Percentiles rank a stretch among this genome's conserved stretches.
phyloP scores from a whole-genome alignment of 2,113 vertebrate species.

The Zosterops pallidus region DNA sequence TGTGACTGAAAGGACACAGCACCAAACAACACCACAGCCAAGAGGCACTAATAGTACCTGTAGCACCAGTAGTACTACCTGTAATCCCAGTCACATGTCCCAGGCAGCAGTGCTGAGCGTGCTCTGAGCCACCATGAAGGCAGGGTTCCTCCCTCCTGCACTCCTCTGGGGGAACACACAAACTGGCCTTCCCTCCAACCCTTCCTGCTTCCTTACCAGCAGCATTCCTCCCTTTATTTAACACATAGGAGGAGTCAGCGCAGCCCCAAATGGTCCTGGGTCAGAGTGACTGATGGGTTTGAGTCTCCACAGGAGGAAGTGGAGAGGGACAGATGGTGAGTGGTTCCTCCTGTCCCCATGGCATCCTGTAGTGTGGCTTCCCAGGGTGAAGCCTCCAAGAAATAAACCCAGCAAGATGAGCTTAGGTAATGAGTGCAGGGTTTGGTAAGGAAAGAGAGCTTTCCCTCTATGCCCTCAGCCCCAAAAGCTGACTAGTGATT shows the following conservation, averaged over 20 bases:
- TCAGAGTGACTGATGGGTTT: neutral
- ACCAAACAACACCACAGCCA: neutral
- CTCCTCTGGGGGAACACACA: neutral
- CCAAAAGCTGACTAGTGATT: neutral
- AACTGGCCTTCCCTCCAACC: neutral
- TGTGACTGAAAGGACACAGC: accelerated
- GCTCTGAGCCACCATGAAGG: neutral
- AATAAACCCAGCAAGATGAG: neutral
- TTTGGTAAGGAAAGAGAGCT: neutral
- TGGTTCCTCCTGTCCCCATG: neutral
- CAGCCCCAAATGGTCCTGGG: neutral
- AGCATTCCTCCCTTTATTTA: neutral
- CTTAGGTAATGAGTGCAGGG: neutral
- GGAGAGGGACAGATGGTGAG: neutral
- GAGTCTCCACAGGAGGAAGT: neutral
- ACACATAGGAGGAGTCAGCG: neutral
- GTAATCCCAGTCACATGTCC: neutral
- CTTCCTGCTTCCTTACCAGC: neutral
- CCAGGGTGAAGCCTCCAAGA: neutral
- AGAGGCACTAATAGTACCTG: neutral
- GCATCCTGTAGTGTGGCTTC: neutral
- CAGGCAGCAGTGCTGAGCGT: neutral
- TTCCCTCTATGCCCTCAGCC: neutral
- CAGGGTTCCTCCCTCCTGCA: neutral
- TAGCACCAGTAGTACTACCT: neutral